Percentiles rank a stretch among this genome's conserved stretches.
Evolutionary conservation across 2,113 vertebrate species (phyloP).

Genomic region (Petaurus breviceps): DNA sequence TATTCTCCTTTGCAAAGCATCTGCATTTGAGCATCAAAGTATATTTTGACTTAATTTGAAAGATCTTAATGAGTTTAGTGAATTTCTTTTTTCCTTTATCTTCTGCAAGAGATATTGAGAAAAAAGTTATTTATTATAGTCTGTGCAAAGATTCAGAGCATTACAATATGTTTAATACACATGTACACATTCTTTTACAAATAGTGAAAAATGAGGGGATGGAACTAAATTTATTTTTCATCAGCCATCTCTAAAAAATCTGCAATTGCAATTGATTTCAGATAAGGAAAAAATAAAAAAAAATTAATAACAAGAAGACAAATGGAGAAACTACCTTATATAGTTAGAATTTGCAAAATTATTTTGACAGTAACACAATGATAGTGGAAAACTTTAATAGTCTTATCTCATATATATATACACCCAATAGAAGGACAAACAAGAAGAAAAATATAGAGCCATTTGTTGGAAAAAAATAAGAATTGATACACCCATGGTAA

Average conservation of each 20-base stretch:
- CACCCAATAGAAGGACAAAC: neutral
- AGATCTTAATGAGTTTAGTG: neutral
- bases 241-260: neutral
- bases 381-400: neutral
- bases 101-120: neutral
- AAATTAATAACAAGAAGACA: neutral
- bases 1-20: neutral
- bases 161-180: neutral
- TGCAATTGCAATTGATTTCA: neutral
- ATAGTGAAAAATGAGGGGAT: neutral
- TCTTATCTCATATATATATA: neutral
- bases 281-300: neutral
- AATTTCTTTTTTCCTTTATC: neutral
- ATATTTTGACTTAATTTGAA: neutral
- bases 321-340: neutral
- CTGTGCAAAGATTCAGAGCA: neutral
- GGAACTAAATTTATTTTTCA: neutral
- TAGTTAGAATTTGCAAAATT: neutral
- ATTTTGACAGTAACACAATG: neutral
- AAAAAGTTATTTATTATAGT: neutral
- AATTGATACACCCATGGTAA: neutral
- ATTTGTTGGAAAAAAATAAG: neutral
- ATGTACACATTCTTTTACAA: neutral
- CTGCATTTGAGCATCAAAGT: neutral
- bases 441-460: neutral